Conservation (phyloP, 2,797 vertebrate species). For the Periparus ater region DNA sequence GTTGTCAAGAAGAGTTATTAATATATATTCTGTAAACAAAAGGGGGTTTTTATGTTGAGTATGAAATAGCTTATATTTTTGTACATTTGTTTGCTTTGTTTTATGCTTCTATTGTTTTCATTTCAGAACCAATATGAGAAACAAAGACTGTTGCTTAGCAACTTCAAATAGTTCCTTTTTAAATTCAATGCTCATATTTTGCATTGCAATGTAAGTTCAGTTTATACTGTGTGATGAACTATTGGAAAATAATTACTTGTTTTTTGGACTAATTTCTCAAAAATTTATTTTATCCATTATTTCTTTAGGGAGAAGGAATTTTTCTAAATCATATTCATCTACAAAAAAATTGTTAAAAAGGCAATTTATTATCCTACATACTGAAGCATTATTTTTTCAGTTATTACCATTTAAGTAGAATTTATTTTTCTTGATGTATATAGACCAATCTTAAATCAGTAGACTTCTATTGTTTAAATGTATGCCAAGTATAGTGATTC, state of each 20-base stretch:
- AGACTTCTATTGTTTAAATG: neutral
- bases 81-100: neutral
- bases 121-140: neutral
- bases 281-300: neutral
- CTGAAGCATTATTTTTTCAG: neutral
- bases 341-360: neutral
- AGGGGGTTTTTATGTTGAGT: neutral
- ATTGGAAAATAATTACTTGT: conserved; percentile 11
- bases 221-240: neutral
- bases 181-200: neutral
- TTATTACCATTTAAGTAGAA: neutral
- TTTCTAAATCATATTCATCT: neutral
- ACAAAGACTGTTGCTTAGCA: conserved; percentile 31
- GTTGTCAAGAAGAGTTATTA: neutral
- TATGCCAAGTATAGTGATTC: neutral
- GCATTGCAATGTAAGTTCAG: neutral
- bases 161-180: conserved; percentile 1
- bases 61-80: neutral
- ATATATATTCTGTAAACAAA: neutral
- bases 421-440: neutral
- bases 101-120: neutral
- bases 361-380: neutral
- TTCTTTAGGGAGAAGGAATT: neutral
- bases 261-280: neutral
- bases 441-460: neutral